A percentile compares a stretch with the other conserved stretches of the same genome.
These are phyloP conservation scores for Mormyrops attenuatus DNA, from an alignment of 2,797 vertebrate species.

Conservation along the genomic window DNA sequence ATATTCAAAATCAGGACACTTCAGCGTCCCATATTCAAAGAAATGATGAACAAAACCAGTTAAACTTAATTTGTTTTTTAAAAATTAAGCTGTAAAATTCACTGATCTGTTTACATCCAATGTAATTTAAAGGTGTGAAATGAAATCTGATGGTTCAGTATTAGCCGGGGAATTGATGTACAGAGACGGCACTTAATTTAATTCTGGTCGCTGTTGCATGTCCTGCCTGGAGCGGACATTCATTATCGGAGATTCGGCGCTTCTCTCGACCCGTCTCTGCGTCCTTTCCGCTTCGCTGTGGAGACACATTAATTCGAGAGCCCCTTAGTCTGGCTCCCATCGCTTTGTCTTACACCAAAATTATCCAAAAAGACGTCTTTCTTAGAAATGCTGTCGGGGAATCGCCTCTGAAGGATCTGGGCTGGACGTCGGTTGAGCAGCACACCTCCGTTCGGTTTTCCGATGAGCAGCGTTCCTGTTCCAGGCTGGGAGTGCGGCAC, in stretches of 20 bases:
- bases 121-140: not conserved
- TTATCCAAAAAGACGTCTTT: slow-evolving; percentile 9
- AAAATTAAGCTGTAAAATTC: not conserved
- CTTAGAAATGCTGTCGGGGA: slow-evolving; percentile 16
- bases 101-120: not conserved
- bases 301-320: not conserved
- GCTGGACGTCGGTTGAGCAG: not conserved
- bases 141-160: not conserved
- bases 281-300: not conserved
- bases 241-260: not conserved
- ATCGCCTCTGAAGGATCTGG: slow-evolving; percentile 10
- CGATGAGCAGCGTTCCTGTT: slow-evolving; percentile 14
- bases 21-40: not conserved
- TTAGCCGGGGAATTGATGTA: not conserved
- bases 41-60: not conserved
- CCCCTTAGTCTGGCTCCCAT: not conserved
- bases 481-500: slow-evolving; percentile 25
- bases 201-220: not conserved
- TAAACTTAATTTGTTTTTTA: not conserved
- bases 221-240: not conserved
- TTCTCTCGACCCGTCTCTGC: not conserved
- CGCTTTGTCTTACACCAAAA: not conserved
- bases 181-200: not conserved
- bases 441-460: slow-evolving; percentile 14
- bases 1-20: not conserved